Evolutionary conservation across 1,140 invertebrate genomes (phyloP).

Genomic region (Ceratitis capitata): DNA sequence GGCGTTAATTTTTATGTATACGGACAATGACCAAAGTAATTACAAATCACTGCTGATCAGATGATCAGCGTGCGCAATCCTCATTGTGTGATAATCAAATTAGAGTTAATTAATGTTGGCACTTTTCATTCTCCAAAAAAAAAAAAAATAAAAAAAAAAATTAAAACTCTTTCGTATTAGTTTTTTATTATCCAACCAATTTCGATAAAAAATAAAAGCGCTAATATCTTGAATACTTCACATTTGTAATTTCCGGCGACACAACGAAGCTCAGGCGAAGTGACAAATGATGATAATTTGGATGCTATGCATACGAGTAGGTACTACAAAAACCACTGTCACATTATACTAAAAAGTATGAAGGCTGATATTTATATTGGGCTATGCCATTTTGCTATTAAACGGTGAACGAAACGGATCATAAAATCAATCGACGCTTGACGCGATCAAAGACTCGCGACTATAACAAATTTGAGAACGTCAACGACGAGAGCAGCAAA

Average conservation of each 20-base stretch:
- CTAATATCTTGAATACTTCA: neutral
- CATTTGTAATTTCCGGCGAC: neutral
- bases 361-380: no score
- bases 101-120: neutral
- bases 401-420: slow-evolving; percentile 30
- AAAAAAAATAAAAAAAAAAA: no score
- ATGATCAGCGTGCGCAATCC: neutral
- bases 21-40: neutral
- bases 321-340: neutral
- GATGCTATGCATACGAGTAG: neutral
- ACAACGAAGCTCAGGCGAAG: neutral
- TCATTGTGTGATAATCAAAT: neutral
- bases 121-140: neutral
- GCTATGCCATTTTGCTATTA: slow-evolving; percentile 24
- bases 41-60: neutral
- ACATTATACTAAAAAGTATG: neutral
- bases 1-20: neutral
- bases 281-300: neutral
- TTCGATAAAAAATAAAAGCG: neutral
- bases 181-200: neutral
- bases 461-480: neutral
- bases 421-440: slow-evolving; percentile 22
- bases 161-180: neutral
- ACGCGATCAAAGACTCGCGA: neutral
- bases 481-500: neutral